phyloP scores from a whole-genome alignment of 2,888 invertebrate species.

The Epinotia demarniana region DNA sequence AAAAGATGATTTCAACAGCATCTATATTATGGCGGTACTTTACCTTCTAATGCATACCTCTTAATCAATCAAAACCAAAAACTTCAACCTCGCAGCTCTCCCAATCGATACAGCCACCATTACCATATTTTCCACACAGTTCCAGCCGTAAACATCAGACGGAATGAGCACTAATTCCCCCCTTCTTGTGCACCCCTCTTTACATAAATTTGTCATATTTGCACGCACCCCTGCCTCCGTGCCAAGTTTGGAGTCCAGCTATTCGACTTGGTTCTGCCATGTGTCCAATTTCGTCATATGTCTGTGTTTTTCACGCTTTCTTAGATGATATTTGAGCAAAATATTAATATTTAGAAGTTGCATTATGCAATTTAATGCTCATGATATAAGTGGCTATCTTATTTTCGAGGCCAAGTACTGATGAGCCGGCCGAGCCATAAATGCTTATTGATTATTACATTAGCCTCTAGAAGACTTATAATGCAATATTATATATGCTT shows the following conservation, averaged over 20 bases:
- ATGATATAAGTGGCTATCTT: background rate
- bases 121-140: conserved; percentile 74
- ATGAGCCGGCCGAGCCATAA: too few species aligned
- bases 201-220: conserved; percentile 84
- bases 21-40: too few species aligned
- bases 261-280: conserved; percentile 22
- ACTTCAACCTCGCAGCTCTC: background rate
- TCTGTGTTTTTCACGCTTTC: background rate
- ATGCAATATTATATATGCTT: too few species aligned
- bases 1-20: too few species aligned
- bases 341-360: too few species aligned
- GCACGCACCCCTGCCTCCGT: conserved; percentile 67
- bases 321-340: too few species aligned
- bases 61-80: conserved; percentile 15
- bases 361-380: background rate
- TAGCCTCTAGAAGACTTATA: too few species aligned
- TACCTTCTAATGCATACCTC: background rate
- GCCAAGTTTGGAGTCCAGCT: conserved; percentile 65
- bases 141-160: conserved; percentile 76
- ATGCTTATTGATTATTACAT: too few species aligned
- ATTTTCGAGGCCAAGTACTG: background rate
- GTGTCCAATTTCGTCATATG: conserved; percentile 13
- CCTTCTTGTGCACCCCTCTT: conserved; percentile 67
- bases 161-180: conserved; percentile 81
- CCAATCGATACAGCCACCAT: conserved; percentile 66